Base-by-base conservation (phyloP, 2,797 vertebrate species). In the Urophycis tenuis region DNA sequence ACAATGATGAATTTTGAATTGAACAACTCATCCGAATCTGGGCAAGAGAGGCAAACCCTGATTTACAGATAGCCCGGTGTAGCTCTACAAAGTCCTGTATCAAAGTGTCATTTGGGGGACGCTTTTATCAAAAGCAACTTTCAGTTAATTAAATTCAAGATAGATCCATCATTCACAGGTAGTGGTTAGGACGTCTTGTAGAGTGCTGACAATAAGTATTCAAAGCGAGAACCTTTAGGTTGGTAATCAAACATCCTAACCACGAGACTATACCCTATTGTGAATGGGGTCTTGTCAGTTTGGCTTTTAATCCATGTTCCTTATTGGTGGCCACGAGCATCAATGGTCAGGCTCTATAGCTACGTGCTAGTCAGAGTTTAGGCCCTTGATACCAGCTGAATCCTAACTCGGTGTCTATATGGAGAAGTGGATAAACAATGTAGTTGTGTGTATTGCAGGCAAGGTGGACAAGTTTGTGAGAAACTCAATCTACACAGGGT, bases 401-500 rank as follows among this genome's bases (percentile, higher is more conserved):
- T 30, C 60, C 25, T 67, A 67, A 67, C 60, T 67, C 25, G 10
- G 60, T 67, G 25, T 67, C 60, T 29, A 29, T 10, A 29, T 67
- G 25, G 60, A 60, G 53, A 25, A 9, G 22, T 60, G 53, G 22
- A 69, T 82, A 67, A 70, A 78, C 74, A 75, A 53, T 77, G 69
- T 78, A 79, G 82, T 30, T 86, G 79, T 74, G 80, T 86, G 72
- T 90, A 80, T 83, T 87, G 60, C 86, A 91, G 87, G 60, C 70
- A 19, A 91, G 92, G 92, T 81, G 0, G 90, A 89, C 79, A 81
- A 85, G 78, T 94, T 95, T 75, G 86, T 88, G 36, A 93, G 93
- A 76, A 94, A 94, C 78, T 91, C 93, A 0, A 0, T 76, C 75
- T 94, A 95, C 89, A 93, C 88, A 0, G 94, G 95, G 67, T 96